Percentiles rank a stretch among this genome's conserved stretches.
Conservation (phyloP, 2,113 vertebrate genomes). For the Cariama cristata region DNA sequence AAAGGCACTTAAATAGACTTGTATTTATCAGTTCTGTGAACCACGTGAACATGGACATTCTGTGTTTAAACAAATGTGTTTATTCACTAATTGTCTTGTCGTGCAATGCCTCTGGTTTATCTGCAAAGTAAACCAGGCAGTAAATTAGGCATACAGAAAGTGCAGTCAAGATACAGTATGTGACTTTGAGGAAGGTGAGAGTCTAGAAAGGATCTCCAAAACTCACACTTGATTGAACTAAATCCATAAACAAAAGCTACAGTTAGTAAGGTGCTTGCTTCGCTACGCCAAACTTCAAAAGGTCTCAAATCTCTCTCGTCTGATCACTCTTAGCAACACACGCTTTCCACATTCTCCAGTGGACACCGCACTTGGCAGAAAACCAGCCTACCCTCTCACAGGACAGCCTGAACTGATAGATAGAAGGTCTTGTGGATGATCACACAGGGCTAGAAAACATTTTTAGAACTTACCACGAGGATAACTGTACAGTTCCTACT, state of each 20-base stretch:
- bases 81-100: conserved; percentile 33
- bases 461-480: not conserved
- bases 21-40: conserved; percentile 1
- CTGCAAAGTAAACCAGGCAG: conserved; percentile 45
- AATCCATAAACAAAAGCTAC: conserved; percentile 11
- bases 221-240: not conserved
- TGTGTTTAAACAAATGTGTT: conserved; percentile 44
- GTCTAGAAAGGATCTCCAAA: not conserved
- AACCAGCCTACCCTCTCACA: accelerated
- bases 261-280: not conserved
- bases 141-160: not conserved
- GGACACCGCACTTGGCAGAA: not conserved
- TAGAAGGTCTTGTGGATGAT: not conserved
- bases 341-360: not conserved
- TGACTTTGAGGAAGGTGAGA: conserved; percentile 53
- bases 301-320: not conserved
- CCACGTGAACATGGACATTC: not conserved
- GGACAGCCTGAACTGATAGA: not conserved
- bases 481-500: not conserved
- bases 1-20: not conserved
- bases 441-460: not conserved
- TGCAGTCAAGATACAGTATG: not conserved
- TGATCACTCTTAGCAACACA: not conserved
- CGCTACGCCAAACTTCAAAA: not conserved
- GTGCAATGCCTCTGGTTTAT: conserved; percentile 23